Conservation (phyloP, 2,888 invertebrate genomes). For the Protophormia terraenovae region DNA sequence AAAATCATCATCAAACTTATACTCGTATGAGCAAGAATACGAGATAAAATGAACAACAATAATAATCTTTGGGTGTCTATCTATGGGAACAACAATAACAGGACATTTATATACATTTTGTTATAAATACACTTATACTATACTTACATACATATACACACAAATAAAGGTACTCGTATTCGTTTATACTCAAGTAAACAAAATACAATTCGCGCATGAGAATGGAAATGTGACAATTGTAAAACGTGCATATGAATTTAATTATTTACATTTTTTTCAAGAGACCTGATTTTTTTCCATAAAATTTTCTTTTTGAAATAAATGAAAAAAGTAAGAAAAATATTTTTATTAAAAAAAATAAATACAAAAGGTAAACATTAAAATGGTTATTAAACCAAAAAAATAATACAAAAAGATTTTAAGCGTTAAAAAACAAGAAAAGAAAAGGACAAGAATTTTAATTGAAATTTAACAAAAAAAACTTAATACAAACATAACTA, state of each 20-base stretch:
- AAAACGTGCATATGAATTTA: slow-evolving; percentile 66
- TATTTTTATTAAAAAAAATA: not conserved
- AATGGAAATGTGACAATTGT: slow-evolving; percentile 58
- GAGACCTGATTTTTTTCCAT: slow-evolving; percentile 12
- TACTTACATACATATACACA: not conserved
- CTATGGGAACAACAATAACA: not conserved
- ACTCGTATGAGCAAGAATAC: not conserved
- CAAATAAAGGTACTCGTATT: too few relatives aligned
- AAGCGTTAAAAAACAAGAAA: not conserved
- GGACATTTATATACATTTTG: slow-evolving; percentile 29
- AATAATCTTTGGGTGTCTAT: slow-evolving; percentile 27
- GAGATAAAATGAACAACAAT: slow-evolving; percentile 48
- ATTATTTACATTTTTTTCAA: slow-evolving; percentile 37
- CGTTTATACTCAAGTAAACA: not conserved
- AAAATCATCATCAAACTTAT: not conserved
- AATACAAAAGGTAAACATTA: slow-evolving; percentile 39
- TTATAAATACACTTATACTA: not conserved
- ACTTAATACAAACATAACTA: not conserved
- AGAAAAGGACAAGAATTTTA: slow-evolving; percentile 37
- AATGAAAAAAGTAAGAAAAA: not conserved
- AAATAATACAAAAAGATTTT: not conserved
- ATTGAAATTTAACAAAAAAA: slow-evolving; percentile 26
- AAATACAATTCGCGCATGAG: slow-evolving; percentile 39
- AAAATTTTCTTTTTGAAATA: not conserved
- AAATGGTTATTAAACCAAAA: slow-evolving; percentile 31